Conservation (phyloP, 2,113 vertebrate genomes). For the Tauraco erythrolophus region DNA sequence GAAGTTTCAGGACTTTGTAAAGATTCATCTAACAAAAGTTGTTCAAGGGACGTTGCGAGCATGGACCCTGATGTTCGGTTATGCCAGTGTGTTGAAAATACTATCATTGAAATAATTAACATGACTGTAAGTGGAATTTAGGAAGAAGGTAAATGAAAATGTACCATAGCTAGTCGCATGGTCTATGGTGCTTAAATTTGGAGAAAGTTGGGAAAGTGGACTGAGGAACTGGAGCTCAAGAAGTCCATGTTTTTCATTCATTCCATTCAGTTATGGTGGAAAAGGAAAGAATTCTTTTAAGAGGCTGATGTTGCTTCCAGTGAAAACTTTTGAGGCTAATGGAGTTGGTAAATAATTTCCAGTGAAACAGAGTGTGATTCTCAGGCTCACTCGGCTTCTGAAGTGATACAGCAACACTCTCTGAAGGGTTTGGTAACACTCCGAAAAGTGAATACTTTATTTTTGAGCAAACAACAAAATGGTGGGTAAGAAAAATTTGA, state of each 20-base stretch:
- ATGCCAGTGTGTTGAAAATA: slow-evolving; percentile 93
- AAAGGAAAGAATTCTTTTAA: neutral
- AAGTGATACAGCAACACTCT: neutral
- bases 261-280: neutral
- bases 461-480: neutral
- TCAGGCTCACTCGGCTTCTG: slow-evolving; percentile 9
- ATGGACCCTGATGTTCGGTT: slow-evolving; percentile 92
- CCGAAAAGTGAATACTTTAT: neutral
- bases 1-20: slow-evolving; percentile 76
- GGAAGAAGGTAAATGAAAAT: neutral
- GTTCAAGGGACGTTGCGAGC: slow-evolving; percentile 78
- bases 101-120: slow-evolving; percentile 94
- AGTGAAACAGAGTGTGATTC: neutral
- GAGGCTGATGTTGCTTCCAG: slow-evolving; percentile 5
- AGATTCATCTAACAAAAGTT: slow-evolving; percentile 76
- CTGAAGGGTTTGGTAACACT: neutral
- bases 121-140: slow-evolving; percentile 87
- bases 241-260: neutral
- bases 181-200: neutral
- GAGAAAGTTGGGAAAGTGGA: neutral
- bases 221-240: neutral
- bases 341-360: neutral
- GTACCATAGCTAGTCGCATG: neutral
- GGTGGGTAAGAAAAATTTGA: neutral
- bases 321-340: slow-evolving; percentile 15